Conservation (phyloP, 2,888 invertebrate genomes). For the Trisateles emortualis region DNA sequence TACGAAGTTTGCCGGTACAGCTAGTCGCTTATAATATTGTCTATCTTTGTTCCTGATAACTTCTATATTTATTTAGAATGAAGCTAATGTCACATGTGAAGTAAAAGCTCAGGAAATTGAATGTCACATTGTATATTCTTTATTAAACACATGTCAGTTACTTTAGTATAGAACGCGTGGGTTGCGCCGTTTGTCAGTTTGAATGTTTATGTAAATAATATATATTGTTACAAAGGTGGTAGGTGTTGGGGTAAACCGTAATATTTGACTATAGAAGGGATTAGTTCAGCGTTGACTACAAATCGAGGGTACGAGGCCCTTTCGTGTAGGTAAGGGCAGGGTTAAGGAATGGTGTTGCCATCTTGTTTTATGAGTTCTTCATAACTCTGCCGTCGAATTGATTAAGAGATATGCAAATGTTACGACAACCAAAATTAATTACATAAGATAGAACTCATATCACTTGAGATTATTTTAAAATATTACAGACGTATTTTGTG, state of each 20-base stretch:
- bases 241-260: slow-evolving; percentile 21
- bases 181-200: slow-evolving; percentile 22
- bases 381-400: slow-evolving; percentile 19
- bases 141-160: slow-evolving; percentile 40
- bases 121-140: slow-evolving; percentile 52
- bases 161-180: slow-evolving; percentile 22
- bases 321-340: slow-evolving; percentile 36
- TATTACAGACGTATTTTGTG: not conserved
- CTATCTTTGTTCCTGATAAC: slow-evolving; percentile 47
- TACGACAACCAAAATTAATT: slow-evolving; percentile 3
- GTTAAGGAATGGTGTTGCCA: slow-evolving; percentile 30
- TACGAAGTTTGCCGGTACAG: too few species aligned
- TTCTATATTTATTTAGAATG: slow-evolving; percentile 49
- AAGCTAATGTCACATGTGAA: slow-evolving; percentile 49
- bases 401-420: slow-evolving; percentile 5
- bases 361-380: slow-evolving; percentile 23
- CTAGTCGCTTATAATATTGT: too few species aligned
- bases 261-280: slow-evolving; percentile 30
- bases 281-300: slow-evolving; percentile 24
- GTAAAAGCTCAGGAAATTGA: slow-evolving; percentile 42
- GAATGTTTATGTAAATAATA: slow-evolving; percentile 32
- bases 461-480: not conserved
- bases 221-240: slow-evolving; percentile 24
- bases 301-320: slow-evolving; percentile 28
- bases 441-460: not conserved